phyloP scores from a whole-genome alignment of 2,888 invertebrate species.

The Pyrocoelia pectoralis region DNA sequence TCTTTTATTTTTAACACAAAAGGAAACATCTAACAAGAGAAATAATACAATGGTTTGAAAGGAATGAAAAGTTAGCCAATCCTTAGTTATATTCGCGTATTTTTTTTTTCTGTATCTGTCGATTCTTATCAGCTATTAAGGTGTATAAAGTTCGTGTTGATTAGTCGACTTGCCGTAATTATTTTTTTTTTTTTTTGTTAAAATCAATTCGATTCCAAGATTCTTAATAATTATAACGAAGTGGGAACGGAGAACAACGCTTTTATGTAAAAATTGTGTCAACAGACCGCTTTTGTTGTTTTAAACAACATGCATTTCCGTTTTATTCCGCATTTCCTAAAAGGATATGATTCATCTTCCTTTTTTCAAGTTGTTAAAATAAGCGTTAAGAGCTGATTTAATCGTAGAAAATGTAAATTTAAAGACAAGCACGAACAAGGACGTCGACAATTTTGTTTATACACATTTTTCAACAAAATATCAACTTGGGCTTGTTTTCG shows the following conservation, averaged over 20 bases:
- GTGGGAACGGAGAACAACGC: background rate
- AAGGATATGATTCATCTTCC: background rate
- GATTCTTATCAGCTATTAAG: conserved; percentile 14
- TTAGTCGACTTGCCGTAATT: background rate
- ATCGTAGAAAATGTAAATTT: too few relatives aligned
- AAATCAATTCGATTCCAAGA: background rate
- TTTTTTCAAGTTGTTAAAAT: background rate
- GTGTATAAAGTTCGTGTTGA: conserved; percentile 9
- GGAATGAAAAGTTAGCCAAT: conserved; percentile 19
- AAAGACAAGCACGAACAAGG: too few relatives aligned
- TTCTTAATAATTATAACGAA: background rate
- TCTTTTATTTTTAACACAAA: conserved; percentile 30
- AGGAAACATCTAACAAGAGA: conserved; percentile 28
- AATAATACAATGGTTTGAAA: conserved; percentile 20
- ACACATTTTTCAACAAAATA: too few relatives aligned
- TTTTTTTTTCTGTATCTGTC: conserved; percentile 14
- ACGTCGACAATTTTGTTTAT: too few relatives aligned
- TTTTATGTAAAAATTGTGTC: background rate
- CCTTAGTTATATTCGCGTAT: conserved; percentile 5
- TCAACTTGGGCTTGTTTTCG: too few relatives aligned
- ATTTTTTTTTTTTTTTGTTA: background rate
- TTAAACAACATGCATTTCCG: background rate
- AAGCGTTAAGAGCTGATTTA: too few relatives aligned
- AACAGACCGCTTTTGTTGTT: background rate
- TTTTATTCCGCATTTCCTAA: background rate